A percentile compares a stretch with the other conserved stretches of the same genome.
These are phyloP conservation scores for Tribolium freemani DNA, from an alignment of 2,888 invertebrate species.

Conservation along the genomic window DNA sequence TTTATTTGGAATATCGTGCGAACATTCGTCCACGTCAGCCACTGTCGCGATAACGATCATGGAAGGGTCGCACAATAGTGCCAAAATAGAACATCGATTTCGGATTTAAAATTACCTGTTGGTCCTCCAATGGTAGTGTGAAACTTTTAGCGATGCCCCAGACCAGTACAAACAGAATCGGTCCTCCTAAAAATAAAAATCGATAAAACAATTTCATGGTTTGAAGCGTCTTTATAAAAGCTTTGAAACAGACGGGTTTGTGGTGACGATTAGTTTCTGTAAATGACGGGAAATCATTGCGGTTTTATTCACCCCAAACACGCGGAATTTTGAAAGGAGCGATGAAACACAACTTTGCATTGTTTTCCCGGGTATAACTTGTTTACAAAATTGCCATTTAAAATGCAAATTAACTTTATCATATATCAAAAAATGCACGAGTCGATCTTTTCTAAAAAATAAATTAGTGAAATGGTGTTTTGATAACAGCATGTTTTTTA, in stretches of 20 bases:
- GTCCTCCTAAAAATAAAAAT: slow-evolving; percentile 67
- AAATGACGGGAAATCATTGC: slow-evolving; percentile 30
- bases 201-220: slow-evolving; percentile 12
- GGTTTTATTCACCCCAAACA: background rate
- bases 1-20: slow-evolving; percentile 7
- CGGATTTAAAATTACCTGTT: slow-evolving; percentile 46
- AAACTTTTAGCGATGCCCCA: slow-evolving; percentile 71
- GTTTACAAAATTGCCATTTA: background rate
- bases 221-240: background rate
- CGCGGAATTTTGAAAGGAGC: background rate
- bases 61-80: slow-evolving; percentile 1
- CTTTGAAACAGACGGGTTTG: slow-evolving; percentile 10
- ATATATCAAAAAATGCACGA: too few species aligned
- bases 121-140: slow-evolving; percentile 52
- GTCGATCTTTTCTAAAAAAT: background rate
- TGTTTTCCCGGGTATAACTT: background rate
- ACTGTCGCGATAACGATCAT: slow-evolving; percentile 17
- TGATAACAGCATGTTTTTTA: background rate
- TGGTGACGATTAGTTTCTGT: slow-evolving; percentile 14
- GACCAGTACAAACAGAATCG: slow-evolving; percentile 69
- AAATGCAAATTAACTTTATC: background rate
- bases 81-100: background rate
- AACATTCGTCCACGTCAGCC: slow-evolving; percentile 6
- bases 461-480: too few species aligned
- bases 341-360: background rate